Evolutionary conservation across 2,797 vertebrate species (phyloP).

Genomic region (Cryptoprocta ferox): DNA sequence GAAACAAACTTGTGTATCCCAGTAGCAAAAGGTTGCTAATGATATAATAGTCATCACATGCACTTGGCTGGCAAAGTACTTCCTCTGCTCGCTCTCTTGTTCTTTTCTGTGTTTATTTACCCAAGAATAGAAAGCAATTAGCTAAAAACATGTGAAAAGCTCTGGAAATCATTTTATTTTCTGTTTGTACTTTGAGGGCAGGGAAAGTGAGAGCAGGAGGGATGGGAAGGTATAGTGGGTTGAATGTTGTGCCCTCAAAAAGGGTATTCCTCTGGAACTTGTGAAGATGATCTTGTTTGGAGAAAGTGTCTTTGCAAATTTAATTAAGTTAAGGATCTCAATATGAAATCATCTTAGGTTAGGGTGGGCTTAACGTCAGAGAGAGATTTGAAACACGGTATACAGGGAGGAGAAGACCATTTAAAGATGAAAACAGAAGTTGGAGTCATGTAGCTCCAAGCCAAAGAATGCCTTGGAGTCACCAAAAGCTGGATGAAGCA

Average conservation of each 20-base stretch:
- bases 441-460: background rate
- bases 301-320: background rate
- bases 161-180: constrained; percentile 53
- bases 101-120: constrained; percentile 50
- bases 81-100: constrained; percentile 56
- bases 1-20: background rate
- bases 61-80: constrained; percentile 69
- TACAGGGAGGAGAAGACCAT: background rate
- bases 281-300: background rate
- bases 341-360: background rate
- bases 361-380: background rate
- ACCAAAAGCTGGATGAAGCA: background rate
- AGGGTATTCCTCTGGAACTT: background rate
- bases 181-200: background rate
- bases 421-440: background rate
- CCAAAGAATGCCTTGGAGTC: background rate
- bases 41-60: background rate
- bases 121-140: background rate
- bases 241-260: background rate
- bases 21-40: constrained; percentile 38
- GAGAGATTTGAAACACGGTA: background rate
- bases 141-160: background rate
- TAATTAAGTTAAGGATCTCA: background rate
- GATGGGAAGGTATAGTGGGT: background rate
- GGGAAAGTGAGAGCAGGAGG: background rate